Evolutionary conservation across 1,140 invertebrate species (phyloP), one percentile per base, ranked within the genome.

Genomic region (Drosophila bocqueti): DNA sequence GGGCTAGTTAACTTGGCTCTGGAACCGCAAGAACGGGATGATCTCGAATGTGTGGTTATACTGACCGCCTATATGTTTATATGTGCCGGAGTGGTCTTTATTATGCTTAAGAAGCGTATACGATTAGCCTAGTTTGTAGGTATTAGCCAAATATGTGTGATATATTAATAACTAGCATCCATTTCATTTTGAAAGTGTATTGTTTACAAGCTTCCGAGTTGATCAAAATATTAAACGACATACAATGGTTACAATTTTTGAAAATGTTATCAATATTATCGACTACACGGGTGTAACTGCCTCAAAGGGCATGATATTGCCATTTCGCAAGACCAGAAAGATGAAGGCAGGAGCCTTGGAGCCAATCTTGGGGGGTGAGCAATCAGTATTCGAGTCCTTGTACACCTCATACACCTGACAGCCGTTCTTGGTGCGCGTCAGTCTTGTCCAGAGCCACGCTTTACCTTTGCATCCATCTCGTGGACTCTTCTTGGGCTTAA

Each of bases 1-100:
- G 91, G 91, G 2, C 46, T 72, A 34, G 74, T 90, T 24, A 92
- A 92, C 52, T 72, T 92, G 38, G 45, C 59, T 11, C n/a, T 92
- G 18, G 15, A 65, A 2, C 76, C 91, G 0, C 52, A 21, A 0
- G 24, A 81, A 0, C 73, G 81, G 1, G 50, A n/a, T 24, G 18
- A 29, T 24, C 0, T 57, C 0, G 73, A 92, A 18, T 63, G 49
- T 50, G 54, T 90, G 8, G 1, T 60, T 3, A 92, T 92, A 26
- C 46, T 92, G 8, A 65, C 31, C 3, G 7, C 54, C 9, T 92
- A 92, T 54, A 76, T 91, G 78, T 57, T 91, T 4, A 9, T 61
- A 6, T 63, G 65, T 38, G 45, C 40, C 8, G 52, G 61, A 26
- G 31, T 67, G 0, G 68, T 91, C 8, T 86, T 76, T 63, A 10